Conservation (phyloP, 2,113 vertebrate genomes). For the Genyomyrus donnyi region DNA sequence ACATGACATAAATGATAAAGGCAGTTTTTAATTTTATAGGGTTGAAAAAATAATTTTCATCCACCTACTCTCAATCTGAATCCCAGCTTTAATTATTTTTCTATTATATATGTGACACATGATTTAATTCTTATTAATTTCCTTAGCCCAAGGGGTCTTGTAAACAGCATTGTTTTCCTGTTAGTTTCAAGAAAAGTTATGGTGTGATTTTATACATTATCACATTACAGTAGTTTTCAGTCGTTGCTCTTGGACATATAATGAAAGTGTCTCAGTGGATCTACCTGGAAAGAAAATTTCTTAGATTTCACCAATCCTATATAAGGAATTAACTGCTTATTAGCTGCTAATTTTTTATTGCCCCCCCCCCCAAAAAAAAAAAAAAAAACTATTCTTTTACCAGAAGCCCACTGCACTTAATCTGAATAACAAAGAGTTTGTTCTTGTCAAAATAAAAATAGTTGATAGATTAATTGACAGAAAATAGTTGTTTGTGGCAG, state of each 20-base stretch:
- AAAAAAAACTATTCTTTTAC: too few relatives aligned
- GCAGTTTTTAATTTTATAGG: not conserved
- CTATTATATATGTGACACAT: not conserved
- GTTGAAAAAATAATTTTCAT: not conserved
- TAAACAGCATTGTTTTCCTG: constrained; percentile 45
- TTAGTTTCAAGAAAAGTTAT: constrained; percentile 33
- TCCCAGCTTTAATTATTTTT: not conserved
- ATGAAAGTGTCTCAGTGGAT: not conserved
- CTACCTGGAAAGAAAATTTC: not conserved
- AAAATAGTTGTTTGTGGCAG: too few relatives aligned
- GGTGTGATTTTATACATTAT: constrained; percentile 45
- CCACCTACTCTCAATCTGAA: not conserved
- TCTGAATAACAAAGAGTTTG: too few relatives aligned
- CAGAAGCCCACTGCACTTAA: not conserved
- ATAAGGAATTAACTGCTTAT: not conserved
- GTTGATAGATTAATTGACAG: too few relatives aligned
- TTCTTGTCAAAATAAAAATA: too few relatives aligned
- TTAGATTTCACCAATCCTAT: not conserved
- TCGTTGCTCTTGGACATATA: constrained; percentile 26
- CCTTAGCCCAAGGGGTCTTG: constrained; percentile 37
- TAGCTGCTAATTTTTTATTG: not conserved
- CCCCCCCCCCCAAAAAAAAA: too few relatives aligned
- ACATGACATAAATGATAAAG: not conserved
- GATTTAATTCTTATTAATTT: constrained; percentile 14
- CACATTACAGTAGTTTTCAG: constrained; percentile 36